These are phyloP conservation scores for Erynnis tages DNA, from an alignment of 2,888 invertebrate species.

Conservation along the genomic window DNA sequence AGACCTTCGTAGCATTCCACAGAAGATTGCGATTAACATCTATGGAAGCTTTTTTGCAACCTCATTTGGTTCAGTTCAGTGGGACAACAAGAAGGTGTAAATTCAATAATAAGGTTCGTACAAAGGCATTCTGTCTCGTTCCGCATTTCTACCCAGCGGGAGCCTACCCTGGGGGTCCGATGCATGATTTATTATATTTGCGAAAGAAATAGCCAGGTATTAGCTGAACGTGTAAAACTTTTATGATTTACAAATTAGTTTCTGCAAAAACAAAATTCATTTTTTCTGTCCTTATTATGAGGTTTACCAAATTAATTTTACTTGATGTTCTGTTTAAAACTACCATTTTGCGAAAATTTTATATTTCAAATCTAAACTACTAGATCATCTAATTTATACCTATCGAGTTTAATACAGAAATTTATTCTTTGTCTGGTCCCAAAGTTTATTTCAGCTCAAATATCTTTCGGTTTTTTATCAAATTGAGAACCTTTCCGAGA, in stretches of 20 bases:
- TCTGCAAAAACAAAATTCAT: background rate
- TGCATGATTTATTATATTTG: background rate
- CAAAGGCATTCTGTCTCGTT: constrained; percentile 48
- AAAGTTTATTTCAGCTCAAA: constrained; percentile 5
- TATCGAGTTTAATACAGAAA: too few species aligned
- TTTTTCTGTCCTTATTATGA: background rate
- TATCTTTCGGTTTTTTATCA: constrained; percentile 16
- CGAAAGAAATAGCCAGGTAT: background rate
- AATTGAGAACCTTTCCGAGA: constrained; percentile 20
- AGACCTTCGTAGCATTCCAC: background rate
- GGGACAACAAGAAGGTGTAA: constrained; percentile 54
- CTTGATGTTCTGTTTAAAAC: too few species aligned
- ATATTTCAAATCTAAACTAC: too few species aligned
- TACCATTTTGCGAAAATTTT: too few species aligned
- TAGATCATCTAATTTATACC: too few species aligned
- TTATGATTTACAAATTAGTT: too few species aligned
- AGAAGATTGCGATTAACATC: constrained; percentile 1
- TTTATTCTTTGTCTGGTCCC: background rate
- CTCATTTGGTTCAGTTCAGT: constrained; percentile 41
- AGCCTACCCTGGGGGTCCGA: constrained; percentile 6
- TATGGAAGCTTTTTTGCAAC: constrained; percentile 7
- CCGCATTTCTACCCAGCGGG: constrained; percentile 32
- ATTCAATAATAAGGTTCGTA: constrained; percentile 59
- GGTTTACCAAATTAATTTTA: too few species aligned
- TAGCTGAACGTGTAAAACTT: background rate